Conservation (phyloP, 2,888 invertebrate genomes). For the Amblyteles armatorius region DNA sequence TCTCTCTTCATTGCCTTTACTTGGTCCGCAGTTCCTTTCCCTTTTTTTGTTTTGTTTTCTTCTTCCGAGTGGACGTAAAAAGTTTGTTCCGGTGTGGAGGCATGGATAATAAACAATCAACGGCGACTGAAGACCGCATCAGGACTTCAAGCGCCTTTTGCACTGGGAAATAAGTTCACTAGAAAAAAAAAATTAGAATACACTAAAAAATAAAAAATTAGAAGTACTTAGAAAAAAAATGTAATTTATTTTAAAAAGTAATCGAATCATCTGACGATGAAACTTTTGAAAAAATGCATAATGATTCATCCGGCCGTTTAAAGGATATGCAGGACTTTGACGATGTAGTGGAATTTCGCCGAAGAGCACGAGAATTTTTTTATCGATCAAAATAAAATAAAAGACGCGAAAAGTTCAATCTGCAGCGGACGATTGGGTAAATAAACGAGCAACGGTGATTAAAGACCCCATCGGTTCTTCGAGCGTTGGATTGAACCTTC, state of each 20-base stretch:
- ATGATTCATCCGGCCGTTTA: too few relatives aligned
- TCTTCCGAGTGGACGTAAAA: neutral
- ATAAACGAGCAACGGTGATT: neutral
- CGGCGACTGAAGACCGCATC: neutral
- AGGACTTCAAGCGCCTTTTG: neutral
- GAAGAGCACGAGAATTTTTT: neutral
- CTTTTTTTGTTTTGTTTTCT: neutral
- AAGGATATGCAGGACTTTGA: too few relatives aligned
- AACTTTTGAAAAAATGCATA: too few relatives aligned
- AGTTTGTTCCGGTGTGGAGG: neutral
- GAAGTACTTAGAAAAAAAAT: too few relatives aligned
- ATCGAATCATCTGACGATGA: too few relatives aligned
- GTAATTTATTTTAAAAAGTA: too few relatives aligned
- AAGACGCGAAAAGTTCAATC: neutral
- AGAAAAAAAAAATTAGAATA: too few relatives aligned
- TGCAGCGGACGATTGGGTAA: neutral
- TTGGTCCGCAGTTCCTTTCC: neutral
- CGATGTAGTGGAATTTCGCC: too few relatives aligned
- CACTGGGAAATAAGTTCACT: too few relatives aligned
- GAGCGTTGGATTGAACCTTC: neutral
- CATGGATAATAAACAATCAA: neutral
- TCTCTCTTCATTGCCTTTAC: slow-evolving; percentile 16
- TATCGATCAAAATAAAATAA: too few relatives aligned
- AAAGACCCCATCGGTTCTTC: neutral
- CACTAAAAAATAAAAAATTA: too few relatives aligned